Percentiles rank a stretch among this genome's conserved stretches.
phyloP scores from a whole-genome alignment of 1,140 invertebrate species.

The Drosophila novamexicana region DNA sequence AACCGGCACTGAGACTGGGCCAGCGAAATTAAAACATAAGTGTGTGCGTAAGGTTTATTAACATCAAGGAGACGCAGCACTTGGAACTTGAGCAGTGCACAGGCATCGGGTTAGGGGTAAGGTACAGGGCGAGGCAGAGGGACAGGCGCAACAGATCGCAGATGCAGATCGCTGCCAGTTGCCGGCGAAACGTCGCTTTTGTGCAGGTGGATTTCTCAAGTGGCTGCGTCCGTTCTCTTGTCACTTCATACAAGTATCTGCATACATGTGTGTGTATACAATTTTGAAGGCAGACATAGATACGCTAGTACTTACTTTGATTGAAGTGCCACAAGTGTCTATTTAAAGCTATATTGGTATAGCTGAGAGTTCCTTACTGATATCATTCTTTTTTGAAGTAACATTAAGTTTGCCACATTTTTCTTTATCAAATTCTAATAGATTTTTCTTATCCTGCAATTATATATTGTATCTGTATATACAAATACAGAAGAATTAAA shows the following conservation, averaged over 20 bases:
- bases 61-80: constrained; percentile 15
- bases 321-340: constrained; percentile 32
- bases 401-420: too few species aligned
- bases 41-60: constrained; percentile 41
- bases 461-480: too few species aligned
- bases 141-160: constrained; percentile 23
- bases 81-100: constrained; percentile 15
- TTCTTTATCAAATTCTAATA: too few species aligned
- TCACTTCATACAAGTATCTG: constrained; percentile 8
- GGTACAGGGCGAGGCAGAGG: background rate
- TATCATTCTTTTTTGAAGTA: too few species aligned
- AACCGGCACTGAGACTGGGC: constrained; percentile 30
- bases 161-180: constrained; percentile 65
- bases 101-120: background rate
- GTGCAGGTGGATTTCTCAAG: constrained; percentile 81
- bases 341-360: too few species aligned
- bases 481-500: too few species aligned
- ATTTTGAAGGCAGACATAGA: constrained; percentile 23
- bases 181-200: constrained; percentile 15
- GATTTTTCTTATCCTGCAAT: too few species aligned
- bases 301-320: constrained; percentile 1
- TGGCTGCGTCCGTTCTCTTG: constrained; percentile 74
- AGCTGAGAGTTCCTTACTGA: too few species aligned
- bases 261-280: background rate
- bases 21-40: constrained; percentile 70